Evolutionary conservation across 2,888 invertebrate genomes (phyloP).

Genomic region (Kuschelorhynchus macadamiae): DNA sequence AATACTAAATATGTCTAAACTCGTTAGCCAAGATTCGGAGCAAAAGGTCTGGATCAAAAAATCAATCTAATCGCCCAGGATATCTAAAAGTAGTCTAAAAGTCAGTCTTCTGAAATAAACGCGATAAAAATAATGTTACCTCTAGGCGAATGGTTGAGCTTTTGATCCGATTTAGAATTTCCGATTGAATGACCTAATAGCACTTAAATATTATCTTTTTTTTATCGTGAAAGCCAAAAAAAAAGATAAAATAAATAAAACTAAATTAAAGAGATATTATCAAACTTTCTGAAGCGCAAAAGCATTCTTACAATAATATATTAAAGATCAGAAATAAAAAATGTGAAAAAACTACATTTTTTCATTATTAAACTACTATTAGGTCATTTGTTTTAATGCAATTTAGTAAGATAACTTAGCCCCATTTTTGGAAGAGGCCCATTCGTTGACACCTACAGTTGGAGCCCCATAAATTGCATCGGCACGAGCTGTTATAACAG

Average conservation of each 20-base stretch:
- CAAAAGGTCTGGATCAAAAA: slow-evolving; percentile 41
- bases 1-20: slow-evolving; percentile 42
- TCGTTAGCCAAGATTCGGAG: slow-evolving; percentile 46
- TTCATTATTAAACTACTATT: slow-evolving; percentile 26
- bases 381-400: slow-evolving; percentile 56
- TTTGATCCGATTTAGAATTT: slow-evolving; percentile 29
- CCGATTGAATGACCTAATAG: slow-evolving; percentile 36
- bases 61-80: slow-evolving; percentile 27
- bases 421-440: slow-evolving; percentile 92
- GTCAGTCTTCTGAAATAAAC: slow-evolving; percentile 46
- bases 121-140: slow-evolving; percentile 35
- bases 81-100: slow-evolving; percentile 32
- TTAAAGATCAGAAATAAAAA: too few relatives aligned
- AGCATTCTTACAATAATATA: too few relatives aligned
- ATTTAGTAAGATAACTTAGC: slow-evolving; percentile 70
- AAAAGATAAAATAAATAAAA: slow-evolving; percentile 5
- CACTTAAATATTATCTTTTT: too few relatives aligned
- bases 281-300: too few relatives aligned
- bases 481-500: slow-evolving; percentile 88
- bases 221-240: too few relatives aligned
- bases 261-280: neutral
- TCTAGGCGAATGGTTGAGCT: slow-evolving; percentile 30
- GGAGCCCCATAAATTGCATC: slow-evolving; percentile 91
- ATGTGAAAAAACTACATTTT: too few relatives aligned
- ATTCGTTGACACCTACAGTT: slow-evolving; percentile 91